phyloP scores from a whole-genome alignment of 2,888 invertebrate species.

The Lycocerus yunnanus region DNA sequence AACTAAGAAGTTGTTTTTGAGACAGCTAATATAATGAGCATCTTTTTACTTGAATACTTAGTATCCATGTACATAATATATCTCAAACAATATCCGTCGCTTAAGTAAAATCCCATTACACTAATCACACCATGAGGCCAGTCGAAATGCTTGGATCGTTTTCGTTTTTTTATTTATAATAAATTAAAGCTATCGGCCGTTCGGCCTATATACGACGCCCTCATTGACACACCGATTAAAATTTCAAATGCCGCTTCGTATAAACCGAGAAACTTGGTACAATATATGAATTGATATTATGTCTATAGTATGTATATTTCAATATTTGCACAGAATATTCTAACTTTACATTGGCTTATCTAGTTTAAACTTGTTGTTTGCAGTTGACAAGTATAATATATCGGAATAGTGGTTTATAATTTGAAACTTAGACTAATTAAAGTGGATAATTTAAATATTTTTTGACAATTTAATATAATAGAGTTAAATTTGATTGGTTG shows the following conservation, averaged over 20 bases:
- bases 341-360: conserved; percentile 28
- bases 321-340: conserved; percentile 34
- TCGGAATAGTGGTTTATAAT: conserved; percentile 24
- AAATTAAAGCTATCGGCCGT: not conserved
- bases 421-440: conserved; percentile 14
- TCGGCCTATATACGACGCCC: not conserved
- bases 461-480: not conserved
- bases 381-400: conserved; percentile 15
- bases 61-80: no score
- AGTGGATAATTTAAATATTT: not conserved
- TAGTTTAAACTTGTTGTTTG: conserved; percentile 27
- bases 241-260: conserved; percentile 19
- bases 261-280: conserved; percentile 10
- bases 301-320: conserved; percentile 28
- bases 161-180: not conserved
- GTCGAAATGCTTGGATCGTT: not conserved
- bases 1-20: not conserved
- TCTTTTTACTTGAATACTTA: not conserved
- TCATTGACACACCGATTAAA: not conserved
- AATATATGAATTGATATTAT: conserved; percentile 26
- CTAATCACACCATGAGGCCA: not conserved
- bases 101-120: not conserved
- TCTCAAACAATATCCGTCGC: not conserved
- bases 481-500: conserved; percentile 19
- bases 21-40: not conserved